These are phyloP conservation scores for Austrofundulus limnaeus DNA, from an alignment of 2,113 vertebrate genomes.

Conservation along the genomic window DNA sequence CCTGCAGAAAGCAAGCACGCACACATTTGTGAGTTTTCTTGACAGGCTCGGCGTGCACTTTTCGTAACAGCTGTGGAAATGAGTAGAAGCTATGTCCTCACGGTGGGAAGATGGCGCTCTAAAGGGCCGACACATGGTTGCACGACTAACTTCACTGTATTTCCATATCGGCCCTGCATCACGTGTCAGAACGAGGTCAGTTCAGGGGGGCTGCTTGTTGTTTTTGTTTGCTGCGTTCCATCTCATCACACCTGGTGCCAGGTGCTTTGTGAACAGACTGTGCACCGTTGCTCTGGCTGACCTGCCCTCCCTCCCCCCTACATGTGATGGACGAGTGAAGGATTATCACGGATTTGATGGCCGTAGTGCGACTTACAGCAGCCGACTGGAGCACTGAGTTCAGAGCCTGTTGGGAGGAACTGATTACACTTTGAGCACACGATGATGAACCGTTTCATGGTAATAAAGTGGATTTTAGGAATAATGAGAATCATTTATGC, in stretches of 20 bases:
- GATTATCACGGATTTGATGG: slow-evolving; percentile 77
- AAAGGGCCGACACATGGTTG: slow-evolving; percentile 8
- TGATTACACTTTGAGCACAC: slow-evolving; percentile 56
- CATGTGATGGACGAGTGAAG: slow-evolving; percentile 39
- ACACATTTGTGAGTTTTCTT: slow-evolving; percentile 2
- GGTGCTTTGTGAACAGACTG: slow-evolving; percentile 22
- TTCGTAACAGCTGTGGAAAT: slow-evolving; percentile 37
- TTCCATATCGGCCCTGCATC: slow-evolving; percentile 44
- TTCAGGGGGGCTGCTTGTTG: slow-evolving; percentile 10
- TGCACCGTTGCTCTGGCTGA: slow-evolving; percentile 19
- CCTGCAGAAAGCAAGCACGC: slow-evolving; percentile 37
- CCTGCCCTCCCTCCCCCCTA: slow-evolving; percentile 28
- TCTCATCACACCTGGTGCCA: slow-evolving; percentile 35
- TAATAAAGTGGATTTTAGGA: neutral
- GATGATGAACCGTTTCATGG: slow-evolving; percentile 41
- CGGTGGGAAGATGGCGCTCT: slow-evolving; percentile 23
- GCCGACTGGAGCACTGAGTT: slow-evolving; percentile 41
- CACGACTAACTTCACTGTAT: slow-evolving; percentile 23
- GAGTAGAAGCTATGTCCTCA: slow-evolving; percentile 44
- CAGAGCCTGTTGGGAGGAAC: slow-evolving; percentile 51
- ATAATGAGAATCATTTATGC: neutral
- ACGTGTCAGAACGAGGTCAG: slow-evolving; percentile 44
- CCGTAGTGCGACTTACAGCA: slow-evolving; percentile 58
- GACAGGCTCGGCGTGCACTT: neutral
- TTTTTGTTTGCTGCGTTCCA: slow-evolving; percentile 16